Percentiles rank a stretch among this genome's conserved stretches.
Conservation (phyloP, 2,888 invertebrate species). For the Leucophenga montana region DNA sequence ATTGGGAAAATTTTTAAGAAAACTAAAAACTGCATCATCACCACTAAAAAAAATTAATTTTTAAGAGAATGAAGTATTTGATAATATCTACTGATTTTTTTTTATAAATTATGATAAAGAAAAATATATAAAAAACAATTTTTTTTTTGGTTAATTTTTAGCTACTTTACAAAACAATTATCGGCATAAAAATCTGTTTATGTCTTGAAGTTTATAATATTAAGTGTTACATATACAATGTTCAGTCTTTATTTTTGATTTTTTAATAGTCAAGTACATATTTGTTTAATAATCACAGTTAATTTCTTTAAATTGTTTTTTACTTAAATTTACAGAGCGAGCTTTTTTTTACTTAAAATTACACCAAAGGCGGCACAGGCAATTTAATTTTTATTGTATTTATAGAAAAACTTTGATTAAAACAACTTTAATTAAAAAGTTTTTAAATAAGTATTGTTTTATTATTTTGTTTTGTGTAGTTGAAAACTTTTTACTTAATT, state of each 20-base stretch:
- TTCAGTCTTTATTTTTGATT: conserved; percentile 59
- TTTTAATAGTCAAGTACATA: conserved; percentile 46
- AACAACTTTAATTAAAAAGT: conserved; percentile 64
- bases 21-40: conserved; percentile 38
- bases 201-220: conserved; percentile 36
- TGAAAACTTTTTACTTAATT: conserved; percentile 23
- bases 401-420: conserved; percentile 50
- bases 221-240: conserved; percentile 55
- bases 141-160: conserved; percentile 26
- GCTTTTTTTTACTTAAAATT: conserved; percentile 45
- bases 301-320: conserved; percentile 29
- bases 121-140: conserved; percentile 31
- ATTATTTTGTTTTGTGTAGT: conserved; percentile 38
- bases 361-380: conserved; percentile 62
- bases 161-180: too few relatives aligned
- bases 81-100: conserved; percentile 40
- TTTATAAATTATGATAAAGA: conserved; percentile 20
- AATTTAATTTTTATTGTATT: conserved; percentile 45
- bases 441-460: conserved; percentile 55
- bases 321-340: conserved; percentile 49
- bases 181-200: conserved; percentile 23
- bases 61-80: neutral
- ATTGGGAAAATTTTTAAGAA: conserved; percentile 35
- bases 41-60: conserved; percentile 33
- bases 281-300: conserved; percentile 21